Percentiles rank a stretch among this genome's conserved stretches.
Conservation (phyloP, 2,113 vertebrate genomes). For the Trachemys scripta region DNA sequence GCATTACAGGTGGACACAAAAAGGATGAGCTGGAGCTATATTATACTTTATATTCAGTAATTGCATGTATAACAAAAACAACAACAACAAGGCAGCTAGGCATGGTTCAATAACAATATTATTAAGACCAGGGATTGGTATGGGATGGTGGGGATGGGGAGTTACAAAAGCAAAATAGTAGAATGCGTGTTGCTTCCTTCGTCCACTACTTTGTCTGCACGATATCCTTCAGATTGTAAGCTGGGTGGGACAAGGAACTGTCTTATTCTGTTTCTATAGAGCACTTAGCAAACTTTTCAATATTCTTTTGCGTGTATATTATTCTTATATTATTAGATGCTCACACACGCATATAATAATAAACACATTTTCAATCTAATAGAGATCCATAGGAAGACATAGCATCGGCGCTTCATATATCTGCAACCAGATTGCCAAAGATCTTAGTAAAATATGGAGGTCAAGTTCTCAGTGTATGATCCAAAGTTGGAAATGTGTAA, state of each 20-base stretch:
- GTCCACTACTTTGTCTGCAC: not conserved
- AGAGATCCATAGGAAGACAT: not conserved
- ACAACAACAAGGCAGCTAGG: not conserved
- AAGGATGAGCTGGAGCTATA: not conserved
- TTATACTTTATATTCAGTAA: not conserved
- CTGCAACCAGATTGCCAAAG: not conserved
- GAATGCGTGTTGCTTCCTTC: not conserved
- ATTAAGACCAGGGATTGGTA: not conserved
- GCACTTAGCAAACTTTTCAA: not conserved
- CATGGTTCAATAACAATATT: not conserved
- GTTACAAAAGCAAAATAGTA: not conserved
- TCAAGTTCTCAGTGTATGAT: not conserved
- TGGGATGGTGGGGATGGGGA: not conserved
- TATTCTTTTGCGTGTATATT: not conserved
- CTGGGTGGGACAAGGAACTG: not conserved
- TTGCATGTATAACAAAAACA: not conserved
- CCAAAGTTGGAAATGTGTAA: not conserved
- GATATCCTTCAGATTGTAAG: not conserved
- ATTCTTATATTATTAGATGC: not conserved
- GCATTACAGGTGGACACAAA: not conserved
- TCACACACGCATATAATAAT: not conserved
- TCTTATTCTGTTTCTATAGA: not conserved
- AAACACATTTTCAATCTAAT: not conserved
- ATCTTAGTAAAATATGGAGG: not conserved
- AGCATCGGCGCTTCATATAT: not conserved